phyloP scores from a whole-genome alignment of 2,888 invertebrate genomes.

The Axea sp. region DNA sequence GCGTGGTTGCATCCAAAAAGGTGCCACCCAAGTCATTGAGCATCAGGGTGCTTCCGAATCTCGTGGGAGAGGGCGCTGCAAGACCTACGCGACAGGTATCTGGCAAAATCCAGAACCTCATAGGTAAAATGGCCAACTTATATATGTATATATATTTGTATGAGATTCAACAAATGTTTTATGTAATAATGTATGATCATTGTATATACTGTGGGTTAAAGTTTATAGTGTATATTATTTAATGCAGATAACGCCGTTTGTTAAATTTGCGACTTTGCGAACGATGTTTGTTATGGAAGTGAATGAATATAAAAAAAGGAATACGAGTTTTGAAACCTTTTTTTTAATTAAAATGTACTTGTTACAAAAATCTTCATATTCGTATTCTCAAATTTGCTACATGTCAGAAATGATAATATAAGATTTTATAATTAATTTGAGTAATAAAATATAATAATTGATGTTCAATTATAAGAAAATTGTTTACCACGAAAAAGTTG shows the following conservation, averaged over 20 bases:
- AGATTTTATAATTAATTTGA: too few relatives aligned
- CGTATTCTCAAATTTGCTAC: too few relatives aligned
- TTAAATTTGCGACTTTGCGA: background rate
- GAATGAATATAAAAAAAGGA: too few relatives aligned
- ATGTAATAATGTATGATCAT: conserved; percentile 8
- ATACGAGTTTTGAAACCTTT: too few relatives aligned
- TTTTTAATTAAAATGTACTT: too few relatives aligned
- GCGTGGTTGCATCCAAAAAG: conserved; percentile 64
- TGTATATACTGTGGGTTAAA: conserved; percentile 16
- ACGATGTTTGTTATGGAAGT: conserved; percentile 25
- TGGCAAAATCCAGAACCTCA: conserved; percentile 74
- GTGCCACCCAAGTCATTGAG: conserved; percentile 73
- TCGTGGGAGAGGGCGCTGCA: conserved; percentile 54
- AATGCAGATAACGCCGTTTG: conserved; percentile 5
- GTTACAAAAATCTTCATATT: too few relatives aligned
- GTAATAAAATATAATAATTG: too few relatives aligned
- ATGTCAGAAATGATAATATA: too few relatives aligned
- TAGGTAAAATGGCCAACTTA: conserved; percentile 75
- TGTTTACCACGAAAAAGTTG: too few relatives aligned
- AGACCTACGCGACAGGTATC: conserved; percentile 72
- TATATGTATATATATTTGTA: conserved; percentile 26
- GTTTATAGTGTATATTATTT: conserved; percentile 36
- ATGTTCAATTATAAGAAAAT: too few relatives aligned
- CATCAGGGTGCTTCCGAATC: conserved; percentile 62
- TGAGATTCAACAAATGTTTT: conserved; percentile 22